Base-by-base conservation (phyloP, 2,888 invertebrate species). In the Chydorus sphaericus region DNA sequence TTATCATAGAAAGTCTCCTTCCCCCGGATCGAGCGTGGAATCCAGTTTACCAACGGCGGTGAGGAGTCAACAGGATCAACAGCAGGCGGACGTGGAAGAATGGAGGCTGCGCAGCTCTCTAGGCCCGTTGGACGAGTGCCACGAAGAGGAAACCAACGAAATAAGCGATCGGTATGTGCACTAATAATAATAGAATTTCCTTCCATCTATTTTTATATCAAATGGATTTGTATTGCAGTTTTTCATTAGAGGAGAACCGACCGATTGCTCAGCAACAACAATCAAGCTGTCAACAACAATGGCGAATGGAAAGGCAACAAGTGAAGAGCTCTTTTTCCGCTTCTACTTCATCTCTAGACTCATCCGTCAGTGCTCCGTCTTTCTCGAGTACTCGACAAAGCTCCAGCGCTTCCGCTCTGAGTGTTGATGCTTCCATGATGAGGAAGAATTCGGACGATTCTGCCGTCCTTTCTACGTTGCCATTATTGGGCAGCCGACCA, bases 221-320 rank as follows among this genome's bases (percentile, higher is more conserved):
- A n/a, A n/a, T n/a, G n/a, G n/a, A n/a, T n/a, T n/a, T n/a, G n/a
- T n/a, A n/a, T n/a, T n/a, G n/a, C n/a, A n/a, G n/a, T n/a, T n/a
- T n/a, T n/a, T n/a, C 30, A 64, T 66, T 11, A 53, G 76, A 76
- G 63, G 74, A 75, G 61, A 75, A 75, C 67, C 76, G 70, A 67
- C 50, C 53, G 49, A 10, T 48, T 4, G 31, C 29, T 30, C 48
- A 31, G 7, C 31, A 30, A 5, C 56, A 48, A 16, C 48, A 37
- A 4, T 23, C 18, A 39, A 36, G n/a, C n/a, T n/a, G n/a, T 16
- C 36, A 23, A 44, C 44, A 44, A 23, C 44, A 44, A 44, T 44
- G 44, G 44, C 23, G 28, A 10, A 23, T 44, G 26, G 52, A 52
- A 18, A 52, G n/a, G n/a, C n/a, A n/a, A n/a, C n/a, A 52, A 36